phyloP scores from a whole-genome alignment of 2,797 vertebrate species.

The Notamacropus eugenii region DNA sequence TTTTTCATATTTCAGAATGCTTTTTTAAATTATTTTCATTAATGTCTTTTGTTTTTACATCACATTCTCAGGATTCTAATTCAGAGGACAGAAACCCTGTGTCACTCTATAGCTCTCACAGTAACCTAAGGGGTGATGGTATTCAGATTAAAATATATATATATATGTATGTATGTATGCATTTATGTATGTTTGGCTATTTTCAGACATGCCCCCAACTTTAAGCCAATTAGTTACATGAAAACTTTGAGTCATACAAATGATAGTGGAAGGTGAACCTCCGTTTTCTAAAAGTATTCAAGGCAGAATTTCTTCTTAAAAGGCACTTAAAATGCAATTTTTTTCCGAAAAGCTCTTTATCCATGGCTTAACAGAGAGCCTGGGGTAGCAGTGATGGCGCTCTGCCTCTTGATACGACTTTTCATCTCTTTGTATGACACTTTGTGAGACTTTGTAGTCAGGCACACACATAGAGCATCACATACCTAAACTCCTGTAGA shows the following conservation, averaged over 20 bases:
- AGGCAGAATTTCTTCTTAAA: not conserved
- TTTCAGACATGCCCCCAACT: not conserved
- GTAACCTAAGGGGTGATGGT: not conserved
- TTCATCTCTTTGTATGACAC: not conserved
- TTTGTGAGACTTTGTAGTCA: not conserved
- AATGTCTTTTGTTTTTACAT: not conserved
- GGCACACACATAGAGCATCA: not conserved
- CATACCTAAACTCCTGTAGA: not conserved
- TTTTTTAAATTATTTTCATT: conserved; percentile 19
- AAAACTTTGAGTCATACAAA: not conserved
- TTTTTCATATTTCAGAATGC: conserved; percentile 70
- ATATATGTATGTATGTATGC: not conserved
- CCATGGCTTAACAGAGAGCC: not conserved
- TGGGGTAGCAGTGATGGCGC: not conserved
- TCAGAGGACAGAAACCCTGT: not conserved
- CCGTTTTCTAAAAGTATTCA: not conserved
- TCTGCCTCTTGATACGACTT: not conserved
- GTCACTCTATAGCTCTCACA: not conserved
- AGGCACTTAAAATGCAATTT: not conserved
- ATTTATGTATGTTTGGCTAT: not conserved
- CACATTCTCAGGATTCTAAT: not conserved
- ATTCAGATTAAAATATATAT: not conserved
- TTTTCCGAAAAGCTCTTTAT: not conserved
- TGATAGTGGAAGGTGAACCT: not conserved
- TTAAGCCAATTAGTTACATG: not conserved